These are phyloP conservation scores for Glyptemys insculpta DNA, from an alignment of 2,797 vertebrate species.

Conservation along the genomic window DNA sequence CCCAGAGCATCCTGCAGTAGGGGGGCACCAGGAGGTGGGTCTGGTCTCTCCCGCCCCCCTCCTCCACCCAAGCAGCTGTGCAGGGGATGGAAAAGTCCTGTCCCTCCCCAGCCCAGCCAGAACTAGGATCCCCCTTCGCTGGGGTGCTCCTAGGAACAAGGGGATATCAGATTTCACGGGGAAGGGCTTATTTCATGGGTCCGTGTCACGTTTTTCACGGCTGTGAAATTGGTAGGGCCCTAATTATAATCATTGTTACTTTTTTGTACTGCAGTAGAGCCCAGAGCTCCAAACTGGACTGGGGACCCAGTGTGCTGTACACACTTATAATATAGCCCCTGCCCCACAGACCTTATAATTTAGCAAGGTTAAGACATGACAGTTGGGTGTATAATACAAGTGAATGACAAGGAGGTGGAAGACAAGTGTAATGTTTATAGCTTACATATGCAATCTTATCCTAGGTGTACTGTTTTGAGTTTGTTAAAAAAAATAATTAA, in stretches of 20 bases:
- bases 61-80: too few species aligned
- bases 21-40: too few species aligned
- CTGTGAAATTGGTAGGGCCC: too few species aligned
- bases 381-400: neutral
- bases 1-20: too few species aligned
- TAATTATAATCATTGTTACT: neutral
- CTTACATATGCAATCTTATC: neutral
- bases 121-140: too few species aligned
- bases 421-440: neutral
- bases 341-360: neutral
- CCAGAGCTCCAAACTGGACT: neutral
- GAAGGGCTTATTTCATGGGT: too few species aligned
- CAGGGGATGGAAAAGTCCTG: too few species aligned
- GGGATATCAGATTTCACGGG: too few species aligned
- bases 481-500: neutral
- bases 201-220: too few species aligned
- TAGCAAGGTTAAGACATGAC: neutral
- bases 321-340: neutral
- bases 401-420: neutral
- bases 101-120: too few species aligned
- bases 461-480: neutral
- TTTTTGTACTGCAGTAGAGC: neutral
- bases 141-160: too few species aligned
- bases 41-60: too few species aligned
- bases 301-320: neutral